Evolutionary conservation across 2,113 vertebrate genomes (phyloP).

Genomic region (Cyanoramphus novaezelandiae): DNA sequence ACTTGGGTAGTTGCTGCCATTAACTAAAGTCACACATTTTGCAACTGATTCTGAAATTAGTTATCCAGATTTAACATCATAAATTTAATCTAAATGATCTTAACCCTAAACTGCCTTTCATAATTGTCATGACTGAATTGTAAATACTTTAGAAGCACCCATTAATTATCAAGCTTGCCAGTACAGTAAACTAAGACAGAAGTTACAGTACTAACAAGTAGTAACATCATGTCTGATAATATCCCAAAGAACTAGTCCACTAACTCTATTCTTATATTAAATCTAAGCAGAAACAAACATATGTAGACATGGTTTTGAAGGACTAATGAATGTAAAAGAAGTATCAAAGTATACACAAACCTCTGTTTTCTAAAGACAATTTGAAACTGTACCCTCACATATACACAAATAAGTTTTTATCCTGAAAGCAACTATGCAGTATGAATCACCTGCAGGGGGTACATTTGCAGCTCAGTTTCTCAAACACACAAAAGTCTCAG

Average conservation of each 20-base stretch:
- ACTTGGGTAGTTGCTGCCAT: background rate
- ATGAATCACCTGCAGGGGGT: background rate
- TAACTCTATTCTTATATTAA: background rate
- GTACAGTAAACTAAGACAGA: background rate
- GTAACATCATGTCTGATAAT: background rate
- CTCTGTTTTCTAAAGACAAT: background rate
- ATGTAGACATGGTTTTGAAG: background rate
- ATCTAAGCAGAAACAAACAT: background rate
- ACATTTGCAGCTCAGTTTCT: background rate
- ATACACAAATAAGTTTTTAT: background rate
- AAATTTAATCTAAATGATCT: background rate
- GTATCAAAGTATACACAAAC: background rate
- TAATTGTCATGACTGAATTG: background rate
- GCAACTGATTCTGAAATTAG: background rate
- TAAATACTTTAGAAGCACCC: background rate
- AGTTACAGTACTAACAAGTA: background rate
- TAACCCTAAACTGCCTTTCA: background rate
- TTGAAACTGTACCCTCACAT: background rate
- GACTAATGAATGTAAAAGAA: background rate
- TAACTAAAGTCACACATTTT: background rate
- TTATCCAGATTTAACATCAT: background rate
- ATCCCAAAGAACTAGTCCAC: background rate
- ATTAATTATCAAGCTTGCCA: background rate
- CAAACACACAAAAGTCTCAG: background rate
- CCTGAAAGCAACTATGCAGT: background rate